Base-by-base conservation (phyloP, 2,113 vertebrate species). In the Phainopepla nitens region DNA sequence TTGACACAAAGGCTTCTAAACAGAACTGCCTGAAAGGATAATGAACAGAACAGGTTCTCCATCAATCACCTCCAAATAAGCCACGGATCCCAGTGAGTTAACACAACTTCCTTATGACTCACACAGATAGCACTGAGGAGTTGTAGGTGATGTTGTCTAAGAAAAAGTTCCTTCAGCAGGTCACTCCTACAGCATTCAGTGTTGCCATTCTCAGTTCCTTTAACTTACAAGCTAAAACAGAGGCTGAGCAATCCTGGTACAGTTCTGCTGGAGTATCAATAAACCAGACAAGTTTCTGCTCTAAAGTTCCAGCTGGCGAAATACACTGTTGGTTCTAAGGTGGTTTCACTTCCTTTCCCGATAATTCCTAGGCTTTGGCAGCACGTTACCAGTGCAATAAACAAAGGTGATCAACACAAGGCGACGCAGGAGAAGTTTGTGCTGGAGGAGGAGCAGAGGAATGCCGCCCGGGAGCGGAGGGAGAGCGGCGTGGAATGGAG, bases 361-460 rank as follows among this genome's bases (percentile, higher is more conserved):
- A 14, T 93, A 58, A 19, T 90, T 90, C 36, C 35, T 94, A 99
- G 99, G 95, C 98, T 99, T 81, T 99, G 99, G 99, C 99, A 98
- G 96, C 98, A 98, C 0, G 99, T 99, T 95, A 99, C 99, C 89
- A 98, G 96, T 65, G 99, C 99, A 90, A 99, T 99, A 92, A 61
- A 94, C 69, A 98, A 98, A 61, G 98, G 98, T 1, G 99, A 99
- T 97, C 99, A 99, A 91, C 85, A 98, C 89, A 98, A 94, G 85
- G 99, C 99, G 11, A 99, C 99, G 0, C 98, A 98, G 96, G 99
- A 99, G 78, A 99, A 99, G 95, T 99, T 97, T 82, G 97, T 98
- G 4, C 95, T 99, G 92, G 99, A 99, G 94, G 99, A 99, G 78
- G 98, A 98, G 5, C 99, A 99, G 97, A 97, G 99, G 57, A 98